Percentiles rank a stretch among this genome's conserved stretches.
These are phyloP conservation scores for Stratiomys singularior DNA, from an alignment of 2,888 invertebrate species.

Conservation along the genomic window DNA sequence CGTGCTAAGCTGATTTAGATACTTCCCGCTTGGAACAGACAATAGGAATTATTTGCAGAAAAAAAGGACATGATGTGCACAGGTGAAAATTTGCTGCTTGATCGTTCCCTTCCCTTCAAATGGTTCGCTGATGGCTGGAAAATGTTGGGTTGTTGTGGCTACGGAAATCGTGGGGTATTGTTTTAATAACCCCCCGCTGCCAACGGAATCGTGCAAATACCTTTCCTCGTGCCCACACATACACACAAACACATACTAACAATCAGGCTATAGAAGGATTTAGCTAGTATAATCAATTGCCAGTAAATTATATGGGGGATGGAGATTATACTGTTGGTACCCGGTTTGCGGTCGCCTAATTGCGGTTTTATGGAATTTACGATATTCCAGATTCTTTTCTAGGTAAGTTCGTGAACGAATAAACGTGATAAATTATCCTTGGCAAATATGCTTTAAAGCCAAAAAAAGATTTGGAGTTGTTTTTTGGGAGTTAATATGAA, in stretches of 20 bases:
- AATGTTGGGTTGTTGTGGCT: constrained; percentile 24
- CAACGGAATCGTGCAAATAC: not conserved
- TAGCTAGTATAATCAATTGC: constrained; percentile 37
- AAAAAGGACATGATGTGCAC: not conserved
- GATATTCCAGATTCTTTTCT: not conserved
- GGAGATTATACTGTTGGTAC: constrained; percentile 16
- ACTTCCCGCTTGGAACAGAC: constrained; percentile 20
- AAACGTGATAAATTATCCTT: not conserved
- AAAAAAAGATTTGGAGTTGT: not conserved
- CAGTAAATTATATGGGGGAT: constrained; percentile 15
- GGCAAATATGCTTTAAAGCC: constrained; percentile 2
- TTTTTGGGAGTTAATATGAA: no score
- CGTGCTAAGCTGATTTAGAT: constrained; percentile 38
- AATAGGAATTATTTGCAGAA: not conserved
- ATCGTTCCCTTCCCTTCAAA: not conserved
- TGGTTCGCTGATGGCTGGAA: not conserved
- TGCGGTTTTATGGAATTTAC: constrained; percentile 28
- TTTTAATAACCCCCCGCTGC: constrained; percentile 15
- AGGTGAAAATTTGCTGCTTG: constrained; percentile 29
- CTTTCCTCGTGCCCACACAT: no score
- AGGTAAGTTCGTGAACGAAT: not conserved
- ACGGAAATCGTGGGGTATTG: constrained; percentile 13
- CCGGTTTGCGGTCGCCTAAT: constrained; percentile 29
- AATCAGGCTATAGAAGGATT: not conserved
- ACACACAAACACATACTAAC: not conserved